phyloP scores from a whole-genome alignment of 2,113 vertebrate genomes.

The Protobothrops mucrosquamatus region DNA sequence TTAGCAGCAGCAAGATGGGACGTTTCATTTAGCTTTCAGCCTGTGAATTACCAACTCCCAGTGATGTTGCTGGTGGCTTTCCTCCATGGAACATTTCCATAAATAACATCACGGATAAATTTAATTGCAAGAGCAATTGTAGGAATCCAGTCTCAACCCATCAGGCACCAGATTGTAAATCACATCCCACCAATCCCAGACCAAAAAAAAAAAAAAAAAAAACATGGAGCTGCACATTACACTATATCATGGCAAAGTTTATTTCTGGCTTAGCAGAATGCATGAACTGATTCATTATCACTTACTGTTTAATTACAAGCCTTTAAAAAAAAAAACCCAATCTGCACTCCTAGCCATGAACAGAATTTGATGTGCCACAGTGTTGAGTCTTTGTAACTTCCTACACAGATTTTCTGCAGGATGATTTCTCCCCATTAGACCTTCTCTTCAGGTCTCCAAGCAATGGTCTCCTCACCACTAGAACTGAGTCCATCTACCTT shows the following conservation, averaged over 20 bases:
- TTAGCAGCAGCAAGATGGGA: constrained; percentile 7
- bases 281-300: not conserved
- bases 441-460: not conserved
- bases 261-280: not conserved
- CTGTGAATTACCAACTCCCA: not conserved
- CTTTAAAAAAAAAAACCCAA: not conserved
- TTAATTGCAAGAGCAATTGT: constrained; percentile 19
- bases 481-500: not conserved
- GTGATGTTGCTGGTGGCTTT: not conserved
- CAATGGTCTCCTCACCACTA: not conserved
- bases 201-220: not conserved
- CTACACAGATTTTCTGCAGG: not conserved
- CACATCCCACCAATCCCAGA: not conserved
- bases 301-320: not conserved
- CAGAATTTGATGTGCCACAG: not conserved
- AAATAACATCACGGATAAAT: not conserved
- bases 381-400: not conserved
- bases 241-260: not conserved
- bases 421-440: not conserved
- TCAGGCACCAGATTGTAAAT: not conserved
- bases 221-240: not conserved
- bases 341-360: not conserved
- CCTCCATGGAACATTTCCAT: not conserved
- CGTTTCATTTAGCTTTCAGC: not conserved
- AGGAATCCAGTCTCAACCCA: not conserved